A percentile compares a stretch with the other conserved stretches of the same genome.
These are phyloP conservation scores for Diorhabda carinulata DNA, from an alignment of 1,140 invertebrate genomes.

Conservation along the genomic window DNA sequence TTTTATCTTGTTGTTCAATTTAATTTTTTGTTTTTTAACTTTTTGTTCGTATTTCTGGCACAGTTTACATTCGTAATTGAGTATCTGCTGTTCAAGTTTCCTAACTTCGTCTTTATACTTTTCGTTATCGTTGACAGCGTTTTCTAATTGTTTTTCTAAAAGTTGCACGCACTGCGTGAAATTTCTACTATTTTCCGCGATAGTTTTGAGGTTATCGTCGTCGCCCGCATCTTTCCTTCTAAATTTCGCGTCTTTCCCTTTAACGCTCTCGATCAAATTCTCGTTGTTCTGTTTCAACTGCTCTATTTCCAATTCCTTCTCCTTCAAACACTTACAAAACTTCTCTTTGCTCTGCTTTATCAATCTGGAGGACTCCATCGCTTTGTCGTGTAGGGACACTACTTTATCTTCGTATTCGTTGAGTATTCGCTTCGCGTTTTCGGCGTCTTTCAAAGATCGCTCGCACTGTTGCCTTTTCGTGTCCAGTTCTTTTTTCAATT, in stretches of 20 bases:
- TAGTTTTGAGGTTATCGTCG: slow-evolving; percentile 20
- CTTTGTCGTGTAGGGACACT: slow-evolving; percentile 28
- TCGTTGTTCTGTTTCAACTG: slow-evolving; percentile 23
- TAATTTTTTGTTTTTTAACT: slow-evolving; percentile 25
- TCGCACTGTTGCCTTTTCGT: slow-evolving; percentile 25
- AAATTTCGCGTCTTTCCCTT: slow-evolving; percentile 10
- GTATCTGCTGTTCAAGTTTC: slow-evolving; percentile 24
- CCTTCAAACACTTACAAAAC: slow-evolving; percentile 30
- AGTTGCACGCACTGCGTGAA: slow-evolving; percentile 24
- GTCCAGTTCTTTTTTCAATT: slow-evolving; percentile 27
- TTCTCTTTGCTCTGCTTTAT: slow-evolving; percentile 35
- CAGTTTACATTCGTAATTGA: slow-evolving; percentile 22
- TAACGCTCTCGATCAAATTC: slow-evolving; percentile 14
- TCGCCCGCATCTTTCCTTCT: slow-evolving; percentile 14
- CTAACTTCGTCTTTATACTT: slow-evolving; percentile 21
- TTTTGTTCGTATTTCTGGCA: slow-evolving; percentile 25
- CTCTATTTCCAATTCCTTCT: slow-evolving; percentile 26
- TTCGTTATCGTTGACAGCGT: slow-evolving; percentile 10
- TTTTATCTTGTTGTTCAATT: slow-evolving; percentile 18
- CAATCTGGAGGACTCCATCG: slow-evolving; percentile 31
- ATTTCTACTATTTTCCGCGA: slow-evolving; percentile 23
- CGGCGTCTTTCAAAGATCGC: slow-evolving; percentile 24
- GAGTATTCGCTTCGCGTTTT: slow-evolving; percentile 27
- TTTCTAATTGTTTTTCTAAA: slow-evolving; percentile 21
- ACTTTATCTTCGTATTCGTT: slow-evolving; percentile 33